Evolutionary conservation across 2,888 invertebrate genomes (phyloP).

Genomic region (Pristionchus entomophagus): DNA sequence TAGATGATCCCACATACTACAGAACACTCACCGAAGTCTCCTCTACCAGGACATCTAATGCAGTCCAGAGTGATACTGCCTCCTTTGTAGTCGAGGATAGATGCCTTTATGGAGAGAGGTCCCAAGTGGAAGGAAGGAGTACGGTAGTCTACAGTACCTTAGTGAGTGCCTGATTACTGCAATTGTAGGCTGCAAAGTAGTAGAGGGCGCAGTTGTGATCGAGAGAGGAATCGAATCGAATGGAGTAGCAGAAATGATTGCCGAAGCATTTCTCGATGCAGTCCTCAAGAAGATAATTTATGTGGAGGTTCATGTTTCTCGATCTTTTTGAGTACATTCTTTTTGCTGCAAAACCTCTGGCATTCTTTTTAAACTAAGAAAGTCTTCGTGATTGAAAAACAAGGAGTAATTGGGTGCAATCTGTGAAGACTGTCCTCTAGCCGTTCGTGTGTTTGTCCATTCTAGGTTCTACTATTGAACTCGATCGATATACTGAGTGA

Average conservation of each 20-base stretch:
- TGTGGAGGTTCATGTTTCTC: background rate
- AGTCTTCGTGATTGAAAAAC: background rate
- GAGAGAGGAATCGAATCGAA: conserved; percentile 37
- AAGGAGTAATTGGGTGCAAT: conserved; percentile 4
- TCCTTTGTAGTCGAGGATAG: conserved; percentile 4
- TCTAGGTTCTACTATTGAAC: background rate
- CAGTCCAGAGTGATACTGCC: conserved; percentile 65
- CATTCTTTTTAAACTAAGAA: background rate
- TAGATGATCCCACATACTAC: background rate
- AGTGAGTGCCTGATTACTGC: conserved; percentile 47
- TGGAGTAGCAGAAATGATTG: conserved; percentile 58
- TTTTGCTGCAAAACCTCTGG: background rate
- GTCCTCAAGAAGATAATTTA: conserved; percentile 56
- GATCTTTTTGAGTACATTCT: background rate
- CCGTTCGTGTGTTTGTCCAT: background rate
- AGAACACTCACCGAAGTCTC: conserved; percentile 63
- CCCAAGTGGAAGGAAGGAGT: background rate
- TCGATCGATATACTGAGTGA: background rate
- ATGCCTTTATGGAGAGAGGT: background rate
- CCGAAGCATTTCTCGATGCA: conserved; percentile 71
- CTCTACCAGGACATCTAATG: conserved; percentile 65
- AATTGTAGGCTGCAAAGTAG: conserved; percentile 67
- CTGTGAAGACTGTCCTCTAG: background rate
- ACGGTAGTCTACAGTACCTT: conserved; percentile 36
- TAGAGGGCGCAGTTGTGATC: conserved; percentile 56